Evolutionary conservation across 2,888 invertebrate genomes (phyloP).

Genomic region (Blera fallax): DNA sequence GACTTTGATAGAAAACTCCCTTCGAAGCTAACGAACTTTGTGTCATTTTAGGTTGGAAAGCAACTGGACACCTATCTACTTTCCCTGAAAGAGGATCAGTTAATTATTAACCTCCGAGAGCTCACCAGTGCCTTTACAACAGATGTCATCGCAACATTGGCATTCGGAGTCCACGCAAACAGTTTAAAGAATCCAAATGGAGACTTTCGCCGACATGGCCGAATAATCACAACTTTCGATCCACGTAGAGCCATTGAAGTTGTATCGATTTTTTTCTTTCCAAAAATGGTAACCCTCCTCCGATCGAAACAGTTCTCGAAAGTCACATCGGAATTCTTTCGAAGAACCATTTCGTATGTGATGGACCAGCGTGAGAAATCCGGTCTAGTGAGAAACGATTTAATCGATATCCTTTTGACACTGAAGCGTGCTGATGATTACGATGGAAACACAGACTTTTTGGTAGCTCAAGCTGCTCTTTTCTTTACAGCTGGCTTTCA

Average conservation of each 20-base stretch:
- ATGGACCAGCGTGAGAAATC: constrained; percentile 78
- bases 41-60: neutral
- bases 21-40: neutral
- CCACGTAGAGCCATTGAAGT: constrained; percentile 73
- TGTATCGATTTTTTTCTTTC: constrained; percentile 74
- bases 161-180: constrained; percentile 79
- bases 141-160: constrained; percentile 79
- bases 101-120: constrained; percentile 38
- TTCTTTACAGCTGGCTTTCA: constrained; percentile 80
- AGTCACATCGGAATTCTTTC: constrained; percentile 76
- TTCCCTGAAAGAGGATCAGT: neutral
- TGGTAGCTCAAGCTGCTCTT: constrained; percentile 79
- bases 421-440: constrained; percentile 75
- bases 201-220: constrained; percentile 77
- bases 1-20: neutral
- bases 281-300: constrained; percentile 72
- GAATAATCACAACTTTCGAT: constrained; percentile 70
- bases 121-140: constrained; percentile 78
- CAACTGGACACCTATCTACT: neutral
- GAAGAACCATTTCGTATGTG: constrained; percentile 77
- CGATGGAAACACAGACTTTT: constrained; percentile 26
- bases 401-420: constrained; percentile 81
- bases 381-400: constrained; percentile 80
- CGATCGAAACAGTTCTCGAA: constrained; percentile 74
- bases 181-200: constrained; percentile 77